A percentile compares a stretch with the other conserved stretches of the same genome.
phyloP scores from a whole-genome alignment of 2,888 invertebrate species.

The Trissolcus japonicus region DNA sequence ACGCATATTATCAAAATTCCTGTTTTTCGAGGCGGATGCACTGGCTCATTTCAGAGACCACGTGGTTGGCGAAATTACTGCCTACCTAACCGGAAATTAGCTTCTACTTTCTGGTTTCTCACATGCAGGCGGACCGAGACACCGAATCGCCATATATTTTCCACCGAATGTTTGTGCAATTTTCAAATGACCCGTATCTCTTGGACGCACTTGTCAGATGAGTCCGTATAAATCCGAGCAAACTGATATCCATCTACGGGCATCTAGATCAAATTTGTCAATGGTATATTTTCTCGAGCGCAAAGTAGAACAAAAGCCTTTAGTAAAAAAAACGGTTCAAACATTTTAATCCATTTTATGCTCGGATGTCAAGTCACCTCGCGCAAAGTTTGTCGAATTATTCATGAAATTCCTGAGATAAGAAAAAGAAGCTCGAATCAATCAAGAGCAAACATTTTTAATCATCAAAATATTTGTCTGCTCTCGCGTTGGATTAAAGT shows the following conservation, averaged over 20 bases:
- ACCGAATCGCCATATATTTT: conserved; percentile 44
- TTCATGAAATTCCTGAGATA: conserved; percentile 16
- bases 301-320: background rate
- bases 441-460: conserved; percentile 8
- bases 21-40: conserved; percentile 39
- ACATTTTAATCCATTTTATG: background rate
- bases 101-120: conserved; percentile 44
- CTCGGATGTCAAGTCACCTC: too few species aligned
- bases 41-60: conserved; percentile 24
- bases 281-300: background rate
- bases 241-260: conserved; percentile 66
- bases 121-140: conserved; percentile 25
- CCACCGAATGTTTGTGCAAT: conserved; percentile 35
- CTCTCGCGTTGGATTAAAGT: conserved; percentile 11
- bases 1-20: conserved; percentile 44
- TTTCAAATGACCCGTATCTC: conserved; percentile 50
- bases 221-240: conserved; percentile 44
- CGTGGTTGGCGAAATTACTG: conserved; percentile 49
- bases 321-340: background rate
- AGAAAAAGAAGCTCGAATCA: conserved; percentile 6
- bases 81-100: conserved; percentile 49
- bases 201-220: conserved; percentile 28
- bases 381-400: conserved; percentile 9
- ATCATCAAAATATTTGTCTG: conserved; percentile 23
- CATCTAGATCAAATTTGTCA: conserved; percentile 60